Evolutionary conservation across 1,140 invertebrate genomes (phyloP).

Genomic region (Hypothenemus hampei): DNA sequence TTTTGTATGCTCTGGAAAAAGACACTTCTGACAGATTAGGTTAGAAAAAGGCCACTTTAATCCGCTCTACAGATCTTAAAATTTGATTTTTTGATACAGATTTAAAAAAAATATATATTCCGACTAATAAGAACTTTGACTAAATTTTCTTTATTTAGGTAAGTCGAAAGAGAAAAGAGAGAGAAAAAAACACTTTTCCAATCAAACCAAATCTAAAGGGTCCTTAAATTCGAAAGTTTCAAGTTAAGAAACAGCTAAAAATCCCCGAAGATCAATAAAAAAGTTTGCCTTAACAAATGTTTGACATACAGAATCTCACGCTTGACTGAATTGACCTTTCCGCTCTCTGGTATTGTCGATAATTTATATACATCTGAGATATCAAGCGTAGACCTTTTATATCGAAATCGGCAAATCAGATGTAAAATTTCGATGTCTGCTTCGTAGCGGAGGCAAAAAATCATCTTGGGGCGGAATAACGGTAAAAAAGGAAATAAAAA

Average conservation of each 20-base stretch:
- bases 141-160: too few relatives aligned
- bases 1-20: too few relatives aligned
- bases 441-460: not conserved
- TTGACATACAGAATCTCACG: conserved; percentile 19
- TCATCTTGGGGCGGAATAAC: too few relatives aligned
- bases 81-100: too few relatives aligned
- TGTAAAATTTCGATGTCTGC: conserved; percentile 13
- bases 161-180: too few relatives aligned
- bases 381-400: conserved; percentile 14
- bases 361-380: conserved; percentile 11
- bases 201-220: conserved; percentile 1
- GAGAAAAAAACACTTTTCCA: too few relatives aligned
- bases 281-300: conserved; percentile 12
- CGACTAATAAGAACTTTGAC: too few relatives aligned
- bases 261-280: conserved; percentile 13
- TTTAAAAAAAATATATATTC: too few relatives aligned
- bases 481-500: not conserved
- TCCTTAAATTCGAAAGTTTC: not conserved
- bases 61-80: too few relatives aligned
- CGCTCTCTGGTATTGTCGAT: conserved; percentile 7
- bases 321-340: conserved; percentile 13
- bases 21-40: too few relatives aligned
- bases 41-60: too few relatives aligned
- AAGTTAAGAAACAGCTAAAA: conserved; percentile 1
- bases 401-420: conserved; percentile 18